Conservation (phyloP, 1,140 invertebrate genomes). For the Leptopilina clavipes region DNA sequence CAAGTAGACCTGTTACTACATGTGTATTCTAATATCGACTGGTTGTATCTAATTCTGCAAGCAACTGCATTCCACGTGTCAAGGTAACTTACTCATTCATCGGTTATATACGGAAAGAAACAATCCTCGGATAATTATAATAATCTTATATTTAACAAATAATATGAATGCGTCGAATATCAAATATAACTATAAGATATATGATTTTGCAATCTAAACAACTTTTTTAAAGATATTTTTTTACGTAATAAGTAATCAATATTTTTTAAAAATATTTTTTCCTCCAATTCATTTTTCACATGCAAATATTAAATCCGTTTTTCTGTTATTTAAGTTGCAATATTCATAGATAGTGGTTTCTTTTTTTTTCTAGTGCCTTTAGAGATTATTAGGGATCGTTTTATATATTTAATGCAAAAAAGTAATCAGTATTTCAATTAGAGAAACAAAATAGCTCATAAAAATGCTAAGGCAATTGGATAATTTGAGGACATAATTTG, state of each 20-base stretch:
- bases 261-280: too few relatives aligned
- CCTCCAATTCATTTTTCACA: too few relatives aligned
- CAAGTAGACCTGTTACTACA: slow-evolving; percentile 41
- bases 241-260: too few relatives aligned
- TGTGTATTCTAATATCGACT: slow-evolving; percentile 53
- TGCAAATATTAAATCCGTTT: too few relatives aligned
- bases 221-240: too few relatives aligned
- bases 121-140: background rate
- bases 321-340: too few relatives aligned
- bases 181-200: too few relatives aligned
- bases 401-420: slow-evolving; percentile 22
- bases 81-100: slow-evolving; percentile 55
- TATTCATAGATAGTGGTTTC: too few relatives aligned
- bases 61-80: slow-evolving; percentile 58
- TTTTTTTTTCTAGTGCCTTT: too few relatives aligned
- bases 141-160: background rate
- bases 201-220: too few relatives aligned
- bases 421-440: slow-evolving; percentile 20
- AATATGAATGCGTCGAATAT: too few relatives aligned
- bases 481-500: slow-evolving; percentile 9
- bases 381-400: too few relatives aligned
- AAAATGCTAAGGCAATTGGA: background rate
- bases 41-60: slow-evolving; percentile 50
- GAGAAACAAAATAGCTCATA: background rate
- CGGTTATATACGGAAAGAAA: slow-evolving; percentile 41